Evolutionary conservation across 1,140 invertebrate genomes (phyloP).

Genomic region (Subanguina moxae): DNA sequence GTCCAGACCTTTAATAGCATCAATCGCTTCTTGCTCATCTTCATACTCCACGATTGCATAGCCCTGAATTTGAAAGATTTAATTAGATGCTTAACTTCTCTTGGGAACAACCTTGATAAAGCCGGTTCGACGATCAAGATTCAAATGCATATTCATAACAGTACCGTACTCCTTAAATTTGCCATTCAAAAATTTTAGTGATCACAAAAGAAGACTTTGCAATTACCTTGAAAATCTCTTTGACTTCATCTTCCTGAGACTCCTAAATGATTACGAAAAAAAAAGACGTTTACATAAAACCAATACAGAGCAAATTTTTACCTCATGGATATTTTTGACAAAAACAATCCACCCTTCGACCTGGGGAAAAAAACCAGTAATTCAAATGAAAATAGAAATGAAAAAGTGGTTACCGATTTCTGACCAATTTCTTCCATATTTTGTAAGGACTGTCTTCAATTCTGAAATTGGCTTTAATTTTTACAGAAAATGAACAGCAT

Average conservation of each 20-base stretch:
- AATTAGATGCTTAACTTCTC: too few relatives aligned
- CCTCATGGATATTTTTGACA: slow-evolving; percentile 89
- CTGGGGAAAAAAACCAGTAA: slow-evolving; percentile 49
- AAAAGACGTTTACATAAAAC: too few relatives aligned
- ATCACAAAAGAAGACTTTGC: slow-evolving; percentile 18
- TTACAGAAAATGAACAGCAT: too few relatives aligned
- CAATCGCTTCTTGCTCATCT: slow-evolving; percentile 87
- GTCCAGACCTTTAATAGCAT: slow-evolving; percentile 83
- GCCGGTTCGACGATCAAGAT: slow-evolving; percentile 91
- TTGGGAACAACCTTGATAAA: slow-evolving; percentile 73
- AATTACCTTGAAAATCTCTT: slow-evolving; percentile 66
- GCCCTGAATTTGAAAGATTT: slow-evolving; percentile 60
- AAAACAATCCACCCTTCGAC: slow-evolving; percentile 98
- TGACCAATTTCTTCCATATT: too few relatives aligned
- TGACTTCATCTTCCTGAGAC: slow-evolving; percentile 91
- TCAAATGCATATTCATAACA: slow-evolving; percentile 94
- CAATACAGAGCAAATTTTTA: too few relatives aligned
- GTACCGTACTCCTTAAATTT: slow-evolving; percentile 73
- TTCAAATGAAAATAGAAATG: too few relatives aligned
- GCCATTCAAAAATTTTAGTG: too few relatives aligned
- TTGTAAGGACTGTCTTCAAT: too few relatives aligned
- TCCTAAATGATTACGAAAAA: slow-evolving; percentile 62
- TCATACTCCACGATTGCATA: slow-evolving; percentile 95
- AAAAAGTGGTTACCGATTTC: too few relatives aligned
- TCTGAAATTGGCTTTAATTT: too few relatives aligned